phyloP scores from a whole-genome alignment of 2,113 vertebrate species.

The Pedionomus torquatus region DNA sequence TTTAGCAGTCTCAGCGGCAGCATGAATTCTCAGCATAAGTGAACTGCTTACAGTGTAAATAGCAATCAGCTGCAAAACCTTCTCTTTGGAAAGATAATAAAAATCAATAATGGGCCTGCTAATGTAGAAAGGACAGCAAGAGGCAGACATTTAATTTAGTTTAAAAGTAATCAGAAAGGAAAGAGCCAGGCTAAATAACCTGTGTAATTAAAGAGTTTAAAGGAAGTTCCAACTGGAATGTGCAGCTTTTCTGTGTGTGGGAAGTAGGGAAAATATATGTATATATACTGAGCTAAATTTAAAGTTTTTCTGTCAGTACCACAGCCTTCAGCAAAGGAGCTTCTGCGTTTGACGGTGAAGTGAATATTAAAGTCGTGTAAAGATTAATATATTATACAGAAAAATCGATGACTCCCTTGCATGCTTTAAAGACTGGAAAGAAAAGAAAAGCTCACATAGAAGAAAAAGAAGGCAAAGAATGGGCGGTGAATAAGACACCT shows the following conservation, averaged over 20 bases:
- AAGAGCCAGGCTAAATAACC: constrained; percentile 66
- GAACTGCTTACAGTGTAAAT: constrained; percentile 28
- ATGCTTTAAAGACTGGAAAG: background rate
- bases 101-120: constrained; percentile 60
- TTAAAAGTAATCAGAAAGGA: constrained; percentile 46
- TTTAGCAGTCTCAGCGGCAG: background rate
- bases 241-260: constrained; percentile 27
- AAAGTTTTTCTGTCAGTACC: constrained; percentile 28
- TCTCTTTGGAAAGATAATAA: constrained; percentile 56
- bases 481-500: background rate
- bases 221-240: constrained; percentile 46
- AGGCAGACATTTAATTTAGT: constrained; percentile 53
- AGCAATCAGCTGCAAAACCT: constrained; percentile 16
- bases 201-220: constrained; percentile 65
- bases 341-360: constrained; percentile 52
- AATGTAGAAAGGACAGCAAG: constrained; percentile 61
- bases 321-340: constrained; percentile 46
- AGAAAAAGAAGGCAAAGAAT: background rate
- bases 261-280: constrained; percentile 41
- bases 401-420: constrained; percentile 7
- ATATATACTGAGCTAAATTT: constrained; percentile 54
- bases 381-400: constrained; percentile 10
- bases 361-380: constrained; percentile 47
- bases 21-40: constrained; percentile 3
- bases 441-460: background rate